phyloP scores from a whole-genome alignment of 2,888 invertebrate genomes.

The Cheilosia variabilis region DNA sequence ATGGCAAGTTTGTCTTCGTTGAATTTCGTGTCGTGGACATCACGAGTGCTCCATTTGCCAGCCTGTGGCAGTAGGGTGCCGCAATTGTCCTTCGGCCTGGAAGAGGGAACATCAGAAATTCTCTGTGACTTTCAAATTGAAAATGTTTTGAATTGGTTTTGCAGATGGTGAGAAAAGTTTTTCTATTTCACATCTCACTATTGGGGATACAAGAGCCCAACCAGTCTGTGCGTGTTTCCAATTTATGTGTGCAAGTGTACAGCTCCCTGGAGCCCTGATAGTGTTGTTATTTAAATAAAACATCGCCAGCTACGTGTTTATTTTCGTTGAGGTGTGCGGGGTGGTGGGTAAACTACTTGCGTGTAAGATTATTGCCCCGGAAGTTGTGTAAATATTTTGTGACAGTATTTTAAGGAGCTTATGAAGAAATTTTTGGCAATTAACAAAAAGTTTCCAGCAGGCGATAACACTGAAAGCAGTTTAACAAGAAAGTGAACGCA shows the following conservation, averaged over 20 bases:
- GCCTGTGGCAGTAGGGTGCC: conserved; percentile 75
- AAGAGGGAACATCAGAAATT: conserved; percentile 30
- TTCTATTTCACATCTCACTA: conserved; percentile 3
- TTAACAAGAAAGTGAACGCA: too few species aligned
- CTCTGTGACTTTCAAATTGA: conserved; percentile 29
- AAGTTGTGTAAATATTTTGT: too few species aligned
- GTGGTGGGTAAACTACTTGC: not conserved
- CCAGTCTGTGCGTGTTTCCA: not conserved
- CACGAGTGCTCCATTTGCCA: conserved; percentile 88
- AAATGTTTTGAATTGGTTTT: conserved; percentile 29
- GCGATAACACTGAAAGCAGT: too few species aligned
- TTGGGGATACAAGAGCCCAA: not conserved
- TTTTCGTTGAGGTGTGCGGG: not conserved
- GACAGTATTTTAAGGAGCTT: too few species aligned
- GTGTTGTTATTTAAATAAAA: not conserved
- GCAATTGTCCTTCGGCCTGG: conserved; percentile 26
- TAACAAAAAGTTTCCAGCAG: too few species aligned
- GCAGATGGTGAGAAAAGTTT: not conserved
- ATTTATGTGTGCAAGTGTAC: conserved; percentile 3
- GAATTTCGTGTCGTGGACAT: conserved; percentile 91
- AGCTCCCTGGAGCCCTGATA: not conserved
- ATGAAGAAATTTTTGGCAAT: too few species aligned
- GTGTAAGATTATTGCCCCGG: too few species aligned
- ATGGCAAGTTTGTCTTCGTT: conserved; percentile 93
- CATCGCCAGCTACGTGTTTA: not conserved